Evolutionary conservation across 2,888 invertebrate genomes (phyloP), one percentile per base, ranked within the genome.

Genomic region (Drosophila birchii): DNA sequence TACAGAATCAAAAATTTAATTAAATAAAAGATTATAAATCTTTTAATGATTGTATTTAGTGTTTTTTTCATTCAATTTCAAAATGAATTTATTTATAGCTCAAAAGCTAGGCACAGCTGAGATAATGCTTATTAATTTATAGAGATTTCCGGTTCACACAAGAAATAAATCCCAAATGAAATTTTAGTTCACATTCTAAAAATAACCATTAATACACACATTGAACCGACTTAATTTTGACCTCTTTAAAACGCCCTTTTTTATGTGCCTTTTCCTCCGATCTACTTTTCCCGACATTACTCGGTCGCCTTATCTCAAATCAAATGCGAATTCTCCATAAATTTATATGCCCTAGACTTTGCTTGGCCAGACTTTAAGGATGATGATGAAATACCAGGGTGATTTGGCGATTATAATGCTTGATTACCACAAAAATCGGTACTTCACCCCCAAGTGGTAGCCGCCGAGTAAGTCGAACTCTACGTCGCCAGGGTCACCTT

Each of bases 351-450:
- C 20, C 18, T 18, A n/a, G 38, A 63, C 47, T 47, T 55, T 23
- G 60, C 49, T 29, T 26, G 38, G 43, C 66, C 55, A 38, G 59
- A 63, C 49, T 29, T 36, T 20, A 53, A 44, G 54, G 56, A 60
- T 38, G 60, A 47, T 69, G 69, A 69, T 55, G 69, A 78, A 77
- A 77, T 78, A n/a, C 51, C 60, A 44, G 11, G 53, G 43, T 43
- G 51, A n/a, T 45, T 5, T 23, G 58, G n/a, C 41, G 68, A 68
- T 68, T 56, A 55, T 47, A 49, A 12, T 34, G 18, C 11, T 23
- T 23, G 55, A 49, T 26, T 45, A 26, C 23, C 23, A 26, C 16
- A 2, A 45, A 45, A 45, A 2, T 45, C 26, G 66, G 49, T 43
- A 41, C 67, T 68, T 68, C 55, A 56, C 68, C 47, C 54, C 49